These are phyloP conservation scores for Peromyscus melanophrys DNA, from an alignment of 2,797 vertebrate genomes.

Conservation along the genomic window DNA sequence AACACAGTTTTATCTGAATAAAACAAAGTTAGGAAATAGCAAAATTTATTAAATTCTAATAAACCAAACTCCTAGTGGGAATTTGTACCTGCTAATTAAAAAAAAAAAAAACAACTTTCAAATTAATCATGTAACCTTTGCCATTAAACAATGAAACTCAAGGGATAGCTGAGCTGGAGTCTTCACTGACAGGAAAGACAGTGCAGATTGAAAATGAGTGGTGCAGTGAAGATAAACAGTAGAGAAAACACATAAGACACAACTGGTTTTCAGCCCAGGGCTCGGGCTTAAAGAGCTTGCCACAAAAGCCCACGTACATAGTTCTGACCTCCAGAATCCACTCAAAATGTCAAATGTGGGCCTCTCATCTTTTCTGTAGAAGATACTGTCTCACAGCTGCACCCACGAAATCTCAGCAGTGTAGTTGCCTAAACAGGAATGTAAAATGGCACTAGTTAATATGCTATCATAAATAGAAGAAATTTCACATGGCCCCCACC, in stretches of 20 bases:
- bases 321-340: not conserved
- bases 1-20: not conserved
- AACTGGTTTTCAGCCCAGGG: not conserved
- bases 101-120: not conserved
- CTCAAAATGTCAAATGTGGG: not conserved
- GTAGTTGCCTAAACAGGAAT: not conserved
- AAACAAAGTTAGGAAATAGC: not conserved
- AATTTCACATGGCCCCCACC: not conserved
- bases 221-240: too few relatives aligned
- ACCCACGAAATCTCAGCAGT: not conserved
- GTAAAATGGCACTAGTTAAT: not conserved
- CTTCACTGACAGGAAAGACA: not conserved
- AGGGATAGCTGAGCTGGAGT: not conserved
- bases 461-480: too few relatives aligned
- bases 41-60: not conserved
- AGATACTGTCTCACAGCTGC: not conserved
- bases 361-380: not conserved
- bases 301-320: not conserved
- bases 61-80: not conserved
- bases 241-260: not conserved
- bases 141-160: not conserved
- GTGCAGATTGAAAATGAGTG: not conserved
- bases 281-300: not conserved
- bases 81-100: not conserved
- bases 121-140: not conserved